Percentiles rank a stretch among this genome's conserved stretches.
Conservation (phyloP, 2,797 vertebrate genomes). For the Miichthys miiuy region DNA sequence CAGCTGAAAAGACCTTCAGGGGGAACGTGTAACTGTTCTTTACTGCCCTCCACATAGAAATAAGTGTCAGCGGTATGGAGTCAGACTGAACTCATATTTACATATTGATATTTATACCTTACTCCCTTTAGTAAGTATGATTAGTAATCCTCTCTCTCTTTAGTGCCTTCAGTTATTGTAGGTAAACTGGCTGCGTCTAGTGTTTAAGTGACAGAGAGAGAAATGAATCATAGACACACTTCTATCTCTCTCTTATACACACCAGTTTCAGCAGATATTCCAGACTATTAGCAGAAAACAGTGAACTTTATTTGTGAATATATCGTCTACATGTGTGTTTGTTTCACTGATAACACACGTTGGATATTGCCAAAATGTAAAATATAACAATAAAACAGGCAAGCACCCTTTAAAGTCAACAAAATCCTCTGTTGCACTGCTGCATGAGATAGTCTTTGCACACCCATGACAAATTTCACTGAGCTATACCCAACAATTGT, state of each 20-base stretch:
- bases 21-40: conserved; percentile 7
- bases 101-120: not conserved
- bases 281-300: not conserved
- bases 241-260: too few relatives aligned
- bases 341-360: not conserved
- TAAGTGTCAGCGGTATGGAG: not conserved
- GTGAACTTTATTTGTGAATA: not conserved
- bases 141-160: not conserved
- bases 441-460: conserved; percentile 23
- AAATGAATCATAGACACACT: not conserved
- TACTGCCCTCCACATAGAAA: conserved; percentile 17
- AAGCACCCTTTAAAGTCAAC: not conserved
- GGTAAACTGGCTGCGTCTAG: conserved; percentile 47
- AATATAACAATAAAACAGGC: not conserved
- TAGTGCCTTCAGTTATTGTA: conserved; percentile 45
- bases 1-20: conserved; percentile 12
- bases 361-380: not conserved
- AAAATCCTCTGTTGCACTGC: not conserved
- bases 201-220: conserved; percentile 15
- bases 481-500: conserved; percentile 49
- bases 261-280: not conserved
- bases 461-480: conserved; percentile 52
- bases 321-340: not conserved
- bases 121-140: not conserved
- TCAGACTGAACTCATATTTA: conserved; percentile 8